Conservation (phyloP, 2,113 vertebrate species). For the Macquaria ambigua region DNA sequence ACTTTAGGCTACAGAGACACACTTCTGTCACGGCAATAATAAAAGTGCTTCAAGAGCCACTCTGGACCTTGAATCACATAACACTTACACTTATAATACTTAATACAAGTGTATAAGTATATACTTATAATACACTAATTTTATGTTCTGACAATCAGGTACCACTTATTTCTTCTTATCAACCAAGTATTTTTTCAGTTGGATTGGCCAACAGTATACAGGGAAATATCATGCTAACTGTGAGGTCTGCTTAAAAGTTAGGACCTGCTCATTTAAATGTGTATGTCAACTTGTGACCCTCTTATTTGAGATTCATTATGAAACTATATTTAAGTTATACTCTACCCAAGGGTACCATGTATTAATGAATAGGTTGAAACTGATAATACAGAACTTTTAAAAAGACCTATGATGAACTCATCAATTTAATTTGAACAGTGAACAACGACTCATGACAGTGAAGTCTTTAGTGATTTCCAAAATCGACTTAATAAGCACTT, state of each 20-base stretch:
- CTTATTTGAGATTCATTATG: background rate
- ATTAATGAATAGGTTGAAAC: background rate
- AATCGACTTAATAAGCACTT: background rate
- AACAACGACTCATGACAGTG: background rate
- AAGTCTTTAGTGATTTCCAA: slow-evolving; percentile 1
- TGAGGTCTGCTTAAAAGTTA: slow-evolving; percentile 9
- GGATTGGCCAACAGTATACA: background rate
- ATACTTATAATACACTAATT: background rate
- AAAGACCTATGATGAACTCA: background rate
- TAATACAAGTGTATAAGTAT: background rate
- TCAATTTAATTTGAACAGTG: background rate
- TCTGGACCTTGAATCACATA: background rate
- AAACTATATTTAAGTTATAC: background rate
- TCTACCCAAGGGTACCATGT: background rate
- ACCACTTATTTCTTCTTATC: background rate
- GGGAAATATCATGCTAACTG: background rate
- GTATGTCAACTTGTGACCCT: background rate
- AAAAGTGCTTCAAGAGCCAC: background rate
- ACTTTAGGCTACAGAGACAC: slow-evolving; percentile 16
- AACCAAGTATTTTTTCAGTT: background rate
- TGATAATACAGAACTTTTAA: background rate
- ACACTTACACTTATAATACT: background rate
- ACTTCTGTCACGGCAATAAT: slow-evolving; percentile 10
- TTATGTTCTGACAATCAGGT: background rate
- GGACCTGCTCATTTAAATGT: background rate